Evolutionary conservation across 2,113 vertebrate species (phyloP).

Genomic region (Cromileptes altivelis): DNA sequence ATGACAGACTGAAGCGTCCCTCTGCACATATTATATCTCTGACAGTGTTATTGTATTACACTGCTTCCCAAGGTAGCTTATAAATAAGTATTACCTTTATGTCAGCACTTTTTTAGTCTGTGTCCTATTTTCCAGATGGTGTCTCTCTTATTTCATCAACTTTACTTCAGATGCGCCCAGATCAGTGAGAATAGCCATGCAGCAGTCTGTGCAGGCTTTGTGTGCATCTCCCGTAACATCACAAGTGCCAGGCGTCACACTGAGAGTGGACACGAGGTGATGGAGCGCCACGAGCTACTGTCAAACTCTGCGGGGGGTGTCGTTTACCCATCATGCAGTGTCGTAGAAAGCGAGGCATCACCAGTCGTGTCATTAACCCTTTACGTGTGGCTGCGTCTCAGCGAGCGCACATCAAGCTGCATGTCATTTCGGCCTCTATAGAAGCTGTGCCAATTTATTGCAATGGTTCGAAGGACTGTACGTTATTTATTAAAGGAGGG

Average conservation of each 20-base stretch:
- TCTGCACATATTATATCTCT: background rate
- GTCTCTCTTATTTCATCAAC: conserved; percentile 45
- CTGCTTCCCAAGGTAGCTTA: background rate
- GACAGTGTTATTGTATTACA: background rate
- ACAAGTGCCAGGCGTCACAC: conserved; percentile 48
- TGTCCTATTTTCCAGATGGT: conserved; percentile 35
- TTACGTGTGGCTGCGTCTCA: conserved; percentile 48
- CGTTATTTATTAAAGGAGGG: too few species aligned
- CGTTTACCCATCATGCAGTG: conserved; percentile 57
- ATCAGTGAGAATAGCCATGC: conserved; percentile 17
- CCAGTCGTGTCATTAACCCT: conserved; percentile 61
- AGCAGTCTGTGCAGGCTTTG: conserved; percentile 4
- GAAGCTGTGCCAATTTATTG: conserved; percentile 32
- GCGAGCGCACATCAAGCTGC: conserved; percentile 1
- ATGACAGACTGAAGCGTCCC: background rate
- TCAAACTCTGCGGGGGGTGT: conserved; percentile 62
- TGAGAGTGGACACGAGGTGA: conserved; percentile 65
- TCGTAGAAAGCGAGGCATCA: conserved; percentile 48
- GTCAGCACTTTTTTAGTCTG: conserved; percentile 13
- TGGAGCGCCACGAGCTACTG: conserved; percentile 59
- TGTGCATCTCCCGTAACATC: conserved; percentile 55
- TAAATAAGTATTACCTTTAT: background rate
- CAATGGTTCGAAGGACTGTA: background rate
- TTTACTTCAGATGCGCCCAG: conserved; percentile 6
- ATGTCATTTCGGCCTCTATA: conserved; percentile 18